These are phyloP conservation scores for Smittia sp. DNA, from an alignment of 2,888 invertebrate species.

Conservation along the genomic window DNA sequence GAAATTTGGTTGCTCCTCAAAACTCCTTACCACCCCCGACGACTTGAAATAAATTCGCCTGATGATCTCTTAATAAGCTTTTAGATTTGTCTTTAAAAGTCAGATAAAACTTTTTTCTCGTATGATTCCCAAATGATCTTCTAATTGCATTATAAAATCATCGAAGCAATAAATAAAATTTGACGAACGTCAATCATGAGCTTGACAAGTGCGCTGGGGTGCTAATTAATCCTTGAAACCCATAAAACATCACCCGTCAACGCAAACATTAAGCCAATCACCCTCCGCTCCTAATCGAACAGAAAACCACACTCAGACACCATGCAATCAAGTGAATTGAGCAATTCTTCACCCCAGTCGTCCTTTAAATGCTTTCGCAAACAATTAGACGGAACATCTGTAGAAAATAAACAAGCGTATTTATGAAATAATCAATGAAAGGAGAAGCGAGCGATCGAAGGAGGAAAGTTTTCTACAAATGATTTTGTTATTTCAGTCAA, in stretches of 20 bases:
- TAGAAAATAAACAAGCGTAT: conserved; percentile 39
- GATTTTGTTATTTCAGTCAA: background rate
- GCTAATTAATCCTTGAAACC: conserved; percentile 41
- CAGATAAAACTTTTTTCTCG: no score
- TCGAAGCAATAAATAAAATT: no score
- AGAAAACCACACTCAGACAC: conserved; percentile 38
- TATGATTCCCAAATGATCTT: no score
- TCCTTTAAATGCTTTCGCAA: conserved; percentile 32
- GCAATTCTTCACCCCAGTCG: conserved; percentile 36
- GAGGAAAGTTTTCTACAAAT: background rate
- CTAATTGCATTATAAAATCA: no score
- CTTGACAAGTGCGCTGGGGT: background rate
- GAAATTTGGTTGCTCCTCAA: no score
- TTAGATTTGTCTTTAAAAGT: no score
- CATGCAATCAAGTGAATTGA: conserved; percentile 40
- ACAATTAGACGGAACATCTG: conserved; percentile 39
- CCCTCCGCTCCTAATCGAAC: background rate
- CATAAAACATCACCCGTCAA: conserved; percentile 39
- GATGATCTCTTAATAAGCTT: no score
- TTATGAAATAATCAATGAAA: conserved; percentile 34
- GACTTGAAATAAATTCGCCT: no score
- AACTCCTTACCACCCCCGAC: no score
- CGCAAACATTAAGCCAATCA: conserved; percentile 11
- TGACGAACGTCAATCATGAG: background rate
- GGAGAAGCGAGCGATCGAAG: background rate